Percentiles rank a stretch among this genome's conserved stretches.
Conservation (phyloP, 2,797 vertebrate genomes). For the Cetoscarus ocellatus region DNA sequence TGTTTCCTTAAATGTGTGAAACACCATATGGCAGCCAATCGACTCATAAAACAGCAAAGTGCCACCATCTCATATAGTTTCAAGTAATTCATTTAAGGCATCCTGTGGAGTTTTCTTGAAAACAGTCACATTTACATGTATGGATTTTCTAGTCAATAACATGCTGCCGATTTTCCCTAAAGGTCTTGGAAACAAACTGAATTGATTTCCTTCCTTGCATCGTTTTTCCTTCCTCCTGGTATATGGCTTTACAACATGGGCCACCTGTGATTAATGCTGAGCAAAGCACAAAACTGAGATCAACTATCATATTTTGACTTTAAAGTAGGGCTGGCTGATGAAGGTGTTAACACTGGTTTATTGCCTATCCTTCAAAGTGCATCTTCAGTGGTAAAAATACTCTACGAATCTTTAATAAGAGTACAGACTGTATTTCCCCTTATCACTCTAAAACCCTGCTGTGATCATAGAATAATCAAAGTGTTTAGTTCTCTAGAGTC, state of each 20-base stretch:
- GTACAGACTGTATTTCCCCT: no score
- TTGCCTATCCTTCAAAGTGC: no score
- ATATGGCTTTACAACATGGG: neutral
- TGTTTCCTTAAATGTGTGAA: neutral
- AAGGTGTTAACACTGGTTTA: no score
- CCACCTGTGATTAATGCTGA: neutral
- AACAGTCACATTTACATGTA: neutral
- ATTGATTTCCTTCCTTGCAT: neutral
- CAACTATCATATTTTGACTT: no score
- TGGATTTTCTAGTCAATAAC: neutral
- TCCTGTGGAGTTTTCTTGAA: neutral
- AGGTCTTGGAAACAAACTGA: neutral
- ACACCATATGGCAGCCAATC: slow-evolving; percentile 6
- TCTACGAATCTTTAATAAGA: no score
- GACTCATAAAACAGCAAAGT: neutral
- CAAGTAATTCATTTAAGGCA: neutral
- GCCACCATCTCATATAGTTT: neutral
- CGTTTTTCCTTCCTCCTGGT: neutral
- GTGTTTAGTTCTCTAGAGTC: no score
- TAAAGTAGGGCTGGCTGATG: no score
- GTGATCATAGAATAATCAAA: no score
- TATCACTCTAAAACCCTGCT: no score
- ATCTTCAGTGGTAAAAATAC: no score
- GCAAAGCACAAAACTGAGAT: no score
- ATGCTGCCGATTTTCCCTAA: neutral